Percentiles rank a stretch among this genome's conserved stretches.
These are phyloP conservation scores for Rhineura floridana DNA, from an alignment of 2,113 vertebrate species.

Conservation along the genomic window DNA sequence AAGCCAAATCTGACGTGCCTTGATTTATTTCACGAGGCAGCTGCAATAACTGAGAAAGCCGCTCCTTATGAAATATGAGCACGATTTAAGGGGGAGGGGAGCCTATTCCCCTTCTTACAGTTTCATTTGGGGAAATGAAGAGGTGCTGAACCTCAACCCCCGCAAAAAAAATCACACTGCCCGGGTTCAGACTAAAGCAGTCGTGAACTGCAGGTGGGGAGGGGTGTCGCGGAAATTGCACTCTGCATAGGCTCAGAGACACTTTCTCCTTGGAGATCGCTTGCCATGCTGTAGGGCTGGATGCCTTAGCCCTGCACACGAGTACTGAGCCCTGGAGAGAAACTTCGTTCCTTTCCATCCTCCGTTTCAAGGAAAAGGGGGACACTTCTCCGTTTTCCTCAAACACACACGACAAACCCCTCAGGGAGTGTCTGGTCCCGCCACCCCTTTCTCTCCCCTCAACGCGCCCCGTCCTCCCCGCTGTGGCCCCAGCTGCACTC, in stretches of 20 bases:
- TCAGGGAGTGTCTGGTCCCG: background rate
- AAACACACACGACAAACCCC: background rate
- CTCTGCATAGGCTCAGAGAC: background rate
- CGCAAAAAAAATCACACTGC: no score
- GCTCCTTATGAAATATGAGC: no score
- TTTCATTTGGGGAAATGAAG: background rate
- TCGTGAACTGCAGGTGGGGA: no score
- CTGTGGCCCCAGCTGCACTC: slow-evolving; percentile 24
- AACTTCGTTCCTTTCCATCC: background rate
- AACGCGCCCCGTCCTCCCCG: background rate
- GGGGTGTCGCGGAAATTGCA: background rate
- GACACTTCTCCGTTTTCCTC: background rate
- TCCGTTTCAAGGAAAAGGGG: background rate
- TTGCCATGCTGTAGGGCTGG: background rate
- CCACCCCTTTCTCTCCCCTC: no score
- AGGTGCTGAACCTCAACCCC: no score
- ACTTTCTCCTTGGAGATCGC: background rate
- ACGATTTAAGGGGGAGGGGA: background rate
- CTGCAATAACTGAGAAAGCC: background rate
- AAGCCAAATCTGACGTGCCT: background rate
- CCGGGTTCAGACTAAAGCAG: no score
- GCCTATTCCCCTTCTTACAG: background rate
- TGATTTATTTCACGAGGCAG: background rate
- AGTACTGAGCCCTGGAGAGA: background rate
- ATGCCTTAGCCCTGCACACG: background rate